These are phyloP conservation scores for Monopis laevigella DNA, from an alignment of 2,888 invertebrate species.

Conservation along the genomic window DNA sequence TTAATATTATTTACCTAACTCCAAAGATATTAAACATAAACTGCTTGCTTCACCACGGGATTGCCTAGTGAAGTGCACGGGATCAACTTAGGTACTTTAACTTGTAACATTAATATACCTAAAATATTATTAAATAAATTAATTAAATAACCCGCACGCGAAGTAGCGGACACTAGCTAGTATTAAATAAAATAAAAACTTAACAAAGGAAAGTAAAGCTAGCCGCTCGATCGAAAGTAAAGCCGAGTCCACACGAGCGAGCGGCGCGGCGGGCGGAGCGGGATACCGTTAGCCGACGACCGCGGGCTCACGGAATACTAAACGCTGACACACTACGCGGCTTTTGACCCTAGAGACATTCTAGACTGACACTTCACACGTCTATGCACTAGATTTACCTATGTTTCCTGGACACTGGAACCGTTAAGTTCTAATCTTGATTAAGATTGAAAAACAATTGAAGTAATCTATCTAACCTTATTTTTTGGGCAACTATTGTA, in stretches of 20 bases:
- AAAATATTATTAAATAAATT: no score
- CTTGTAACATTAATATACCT: no score
- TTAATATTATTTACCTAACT: no score
- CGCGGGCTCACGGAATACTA: constrained; percentile 60
- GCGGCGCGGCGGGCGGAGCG: constrained; percentile 18
- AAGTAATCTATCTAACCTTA: no score
- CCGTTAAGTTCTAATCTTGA: constrained; percentile 9
- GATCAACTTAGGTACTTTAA: no score
- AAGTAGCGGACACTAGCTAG: no score
- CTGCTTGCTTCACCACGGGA: no score
- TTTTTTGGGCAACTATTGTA: no score
- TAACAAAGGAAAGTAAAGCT: constrained; percentile 62
- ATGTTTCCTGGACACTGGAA: constrained; percentile 12
- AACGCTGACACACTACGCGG: constrained; percentile 66
- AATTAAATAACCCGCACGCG: no score
- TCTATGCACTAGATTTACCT: constrained; percentile 38
- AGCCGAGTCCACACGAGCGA: constrained; percentile 53
- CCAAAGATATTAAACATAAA: no score
- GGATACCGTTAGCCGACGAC: constrained; percentile 56
- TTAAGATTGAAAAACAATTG: no score
- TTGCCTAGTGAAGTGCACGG: no score
- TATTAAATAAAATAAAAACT: constrained; percentile 30
- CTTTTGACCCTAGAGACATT: constrained; percentile 65
- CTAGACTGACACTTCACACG: constrained; percentile 58
- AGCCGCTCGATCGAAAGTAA: constrained; percentile 56